Conservation (phyloP, 2,797 vertebrate species). For the Danio aesculapii region DNA sequence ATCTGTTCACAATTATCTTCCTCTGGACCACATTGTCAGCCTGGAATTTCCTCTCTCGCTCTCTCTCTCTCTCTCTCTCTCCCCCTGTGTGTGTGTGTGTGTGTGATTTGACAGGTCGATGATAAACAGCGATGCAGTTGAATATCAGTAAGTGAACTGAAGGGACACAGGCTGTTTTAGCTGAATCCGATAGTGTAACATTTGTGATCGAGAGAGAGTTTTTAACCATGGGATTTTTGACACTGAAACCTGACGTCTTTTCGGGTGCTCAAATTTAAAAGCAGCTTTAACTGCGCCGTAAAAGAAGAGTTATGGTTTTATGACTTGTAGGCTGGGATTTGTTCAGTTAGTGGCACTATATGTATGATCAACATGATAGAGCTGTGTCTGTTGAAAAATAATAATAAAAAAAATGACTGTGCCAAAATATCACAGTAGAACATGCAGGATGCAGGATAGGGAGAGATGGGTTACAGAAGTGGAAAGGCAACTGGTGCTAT, state of each 20-base stretch:
- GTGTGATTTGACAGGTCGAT: conserved; percentile 21
- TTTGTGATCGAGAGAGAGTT: background rate
- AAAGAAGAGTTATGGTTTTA: conserved; percentile 12
- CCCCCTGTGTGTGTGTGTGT: background rate
- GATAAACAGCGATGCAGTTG: conserved; percentile 28
- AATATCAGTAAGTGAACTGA: conserved; percentile 38
- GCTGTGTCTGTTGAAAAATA: background rate
- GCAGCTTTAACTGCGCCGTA: background rate
- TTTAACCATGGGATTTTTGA: background rate
- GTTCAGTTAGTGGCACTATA: background rate
- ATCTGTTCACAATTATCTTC: conserved; percentile 84
- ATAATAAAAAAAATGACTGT: background rate
- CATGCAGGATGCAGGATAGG: background rate
- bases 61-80: conserved; percentile 36
- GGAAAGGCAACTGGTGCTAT: background rate
- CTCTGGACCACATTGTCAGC: conserved; percentile 79
- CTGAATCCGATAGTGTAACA: background rate
- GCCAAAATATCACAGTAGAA: background rate
- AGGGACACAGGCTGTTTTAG: background rate
- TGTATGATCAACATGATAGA: background rate
- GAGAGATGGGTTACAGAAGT: background rate
- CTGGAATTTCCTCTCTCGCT: conserved; percentile 79
- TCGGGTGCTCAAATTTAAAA: background rate
- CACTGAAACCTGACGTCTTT: background rate
- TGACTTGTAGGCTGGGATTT: background rate